phyloP scores from a whole-genome alignment of 2,797 vertebrate species.

The Vespertilio murinus region DNA sequence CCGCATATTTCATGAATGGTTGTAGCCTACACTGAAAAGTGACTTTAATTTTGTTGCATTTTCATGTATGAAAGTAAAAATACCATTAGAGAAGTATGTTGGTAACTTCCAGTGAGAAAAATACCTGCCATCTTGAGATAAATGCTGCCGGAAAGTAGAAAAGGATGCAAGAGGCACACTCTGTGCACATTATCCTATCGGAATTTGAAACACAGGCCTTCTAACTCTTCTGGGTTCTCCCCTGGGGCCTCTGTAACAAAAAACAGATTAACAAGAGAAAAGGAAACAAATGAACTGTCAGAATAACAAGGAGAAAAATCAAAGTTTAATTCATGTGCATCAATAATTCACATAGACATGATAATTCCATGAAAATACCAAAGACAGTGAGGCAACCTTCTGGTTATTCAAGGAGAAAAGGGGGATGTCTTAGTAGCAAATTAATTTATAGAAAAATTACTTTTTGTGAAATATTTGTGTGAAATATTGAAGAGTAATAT shows the following conservation, averaged over 20 bases:
- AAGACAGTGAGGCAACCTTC: not conserved
- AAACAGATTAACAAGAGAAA: not conserved
- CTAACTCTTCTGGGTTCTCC: not conserved
- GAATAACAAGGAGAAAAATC: not conserved
- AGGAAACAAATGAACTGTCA: not conserved
- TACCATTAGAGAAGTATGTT: not conserved
- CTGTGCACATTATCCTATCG: not conserved
- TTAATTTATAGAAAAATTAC: too few species aligned
- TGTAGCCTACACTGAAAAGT: not conserved
- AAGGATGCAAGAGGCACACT: not conserved
- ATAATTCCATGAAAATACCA: not conserved
- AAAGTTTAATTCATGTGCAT: not conserved
- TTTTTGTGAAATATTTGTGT: too few species aligned
- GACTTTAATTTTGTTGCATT: not conserved
- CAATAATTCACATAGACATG: not conserved
- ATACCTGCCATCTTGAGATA: not conserved
- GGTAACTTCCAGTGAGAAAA: not conserved
- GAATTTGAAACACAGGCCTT: not conserved
- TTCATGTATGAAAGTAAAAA: constrained; percentile 19
- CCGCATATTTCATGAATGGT: not conserved
- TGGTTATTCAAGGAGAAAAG: not conserved
- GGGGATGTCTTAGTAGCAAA: too few species aligned
- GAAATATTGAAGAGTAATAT: too few species aligned
- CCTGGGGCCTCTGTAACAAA: not conserved
- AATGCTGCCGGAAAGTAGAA: not conserved